Conservation (phyloP, 35 echinoderm and acorn worm species). For the Heliocidaris tuberculata region DNA sequence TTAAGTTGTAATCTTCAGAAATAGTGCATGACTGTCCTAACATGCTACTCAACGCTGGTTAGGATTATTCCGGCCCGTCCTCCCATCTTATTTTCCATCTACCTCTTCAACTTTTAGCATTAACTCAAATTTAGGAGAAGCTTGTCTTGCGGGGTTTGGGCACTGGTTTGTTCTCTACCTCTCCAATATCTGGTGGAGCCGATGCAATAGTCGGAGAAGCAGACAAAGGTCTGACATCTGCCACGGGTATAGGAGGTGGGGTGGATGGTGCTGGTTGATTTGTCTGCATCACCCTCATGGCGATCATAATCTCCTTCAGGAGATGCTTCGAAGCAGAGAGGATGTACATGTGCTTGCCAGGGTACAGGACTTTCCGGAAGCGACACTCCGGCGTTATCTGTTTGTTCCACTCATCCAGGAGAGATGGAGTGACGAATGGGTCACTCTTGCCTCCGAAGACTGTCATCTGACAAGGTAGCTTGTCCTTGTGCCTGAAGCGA, state of each 20-base stretch:
- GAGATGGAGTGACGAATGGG: slow-evolving; percentile 71
- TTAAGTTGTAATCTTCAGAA: not conserved
- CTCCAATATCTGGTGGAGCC: not conserved
- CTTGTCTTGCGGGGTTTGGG: slow-evolving; percentile 33
- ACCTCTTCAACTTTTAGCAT: not conserved
- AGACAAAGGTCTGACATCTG: slow-evolving; percentile 19
- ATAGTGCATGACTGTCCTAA: not conserved
- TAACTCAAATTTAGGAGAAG: not conserved
- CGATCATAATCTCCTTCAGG: slow-evolving; percentile 64
- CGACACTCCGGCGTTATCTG: slow-evolving; percentile 61
- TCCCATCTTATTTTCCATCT: not conserved
- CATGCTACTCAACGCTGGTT: not conserved
- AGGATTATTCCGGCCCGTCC: not conserved
- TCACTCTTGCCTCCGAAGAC: slow-evolving; percentile 87
- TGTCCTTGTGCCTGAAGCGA: slow-evolving; percentile 76
- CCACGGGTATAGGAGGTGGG: slow-evolving; percentile 25
- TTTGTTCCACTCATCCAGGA: slow-evolving; percentile 84
- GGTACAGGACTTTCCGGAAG: slow-evolving; percentile 77
- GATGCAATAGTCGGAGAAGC: not conserved
- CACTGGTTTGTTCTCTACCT: slow-evolving; percentile 6
- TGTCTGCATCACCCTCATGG: slow-evolving; percentile 53
- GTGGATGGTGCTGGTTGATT: slow-evolving; percentile 20
- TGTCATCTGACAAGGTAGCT: slow-evolving; percentile 74
- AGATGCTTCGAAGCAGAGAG: slow-evolving; percentile 61
- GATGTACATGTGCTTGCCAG: slow-evolving; percentile 93